Evolutionary conservation across 2,888 invertebrate species (phyloP), one percentile per base, ranked within the genome.

Genomic region (Acleris laterana): DNA sequence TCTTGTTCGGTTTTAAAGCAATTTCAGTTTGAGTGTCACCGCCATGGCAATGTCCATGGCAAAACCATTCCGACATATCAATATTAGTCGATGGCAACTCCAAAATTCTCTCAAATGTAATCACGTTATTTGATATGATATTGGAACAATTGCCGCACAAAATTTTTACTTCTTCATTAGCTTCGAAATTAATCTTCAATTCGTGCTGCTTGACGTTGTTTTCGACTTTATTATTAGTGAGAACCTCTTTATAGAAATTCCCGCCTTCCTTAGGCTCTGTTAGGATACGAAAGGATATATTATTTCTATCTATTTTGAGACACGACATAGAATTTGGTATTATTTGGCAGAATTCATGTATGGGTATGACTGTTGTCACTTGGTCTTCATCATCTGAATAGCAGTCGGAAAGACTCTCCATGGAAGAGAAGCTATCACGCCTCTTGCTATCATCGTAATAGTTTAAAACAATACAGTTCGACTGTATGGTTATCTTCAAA

Each of bases 31-130:
- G 72, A 2, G 77, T 61, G 2, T 70, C 62, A 52, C 80, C 75
- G 0, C 82, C 81, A 25, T 88, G 84, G 4, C 87, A 84, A 52
- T 90, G 89, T 0, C 90, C 90, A 70, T 95, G 95, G 74, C 95
- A 96, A 79, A 95, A 96, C 94, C 95, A 95, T 70, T 95, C 95
- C 0, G 93, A 91, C 78, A 94, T 92, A 74, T 95, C 95, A 64
- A 94, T 84, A 82, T 93, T 93, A 17, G 92, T 89, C 0, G 94
- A 93, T 0, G 95, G 95, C 62, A 95, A 80, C 64, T 95, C 95
- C 68, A 95, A 82, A 74, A 95, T 87, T 70, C 95, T 88, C 55
- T 92, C 83, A 82, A 95, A 95, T 55, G 85, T 88, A 0, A 93
- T 87, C 60, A 77, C 78, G 69, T 81, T 83, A 68, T 91, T 88